phyloP scores from a whole-genome alignment of 92 coral and sea anemone genomes.

The Zoanthus sansibaricus region DNA sequence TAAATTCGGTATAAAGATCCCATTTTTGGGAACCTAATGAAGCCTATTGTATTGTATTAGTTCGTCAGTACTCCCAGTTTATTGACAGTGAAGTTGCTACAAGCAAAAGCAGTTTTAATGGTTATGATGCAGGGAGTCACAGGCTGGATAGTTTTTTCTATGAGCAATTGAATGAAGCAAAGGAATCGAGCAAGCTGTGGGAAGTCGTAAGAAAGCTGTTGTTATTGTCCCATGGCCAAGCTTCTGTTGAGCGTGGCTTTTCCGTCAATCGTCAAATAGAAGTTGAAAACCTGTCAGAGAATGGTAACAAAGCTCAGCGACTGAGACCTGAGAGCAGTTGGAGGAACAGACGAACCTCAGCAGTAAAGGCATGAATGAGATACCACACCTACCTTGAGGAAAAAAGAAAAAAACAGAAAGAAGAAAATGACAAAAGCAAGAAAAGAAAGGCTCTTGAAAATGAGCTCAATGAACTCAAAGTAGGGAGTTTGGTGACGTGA shows the following conservation, averaged over 20 bases:
- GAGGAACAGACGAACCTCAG: not conserved
- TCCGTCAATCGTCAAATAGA: not conserved
- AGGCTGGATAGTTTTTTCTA: not conserved
- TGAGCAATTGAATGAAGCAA: not conserved
- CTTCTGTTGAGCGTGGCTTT: too few relatives aligned
- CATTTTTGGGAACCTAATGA: too few relatives aligned
- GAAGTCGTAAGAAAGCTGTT: too few relatives aligned
- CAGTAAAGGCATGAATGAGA: too few relatives aligned
- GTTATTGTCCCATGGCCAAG: too few relatives aligned
- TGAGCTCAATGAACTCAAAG: too few relatives aligned
- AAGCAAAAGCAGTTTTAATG: constrained; percentile 5
- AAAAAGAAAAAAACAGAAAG: not conserved
- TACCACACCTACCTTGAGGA: too few relatives aligned
- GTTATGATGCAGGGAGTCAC: not conserved
- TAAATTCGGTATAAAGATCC: too few relatives aligned
- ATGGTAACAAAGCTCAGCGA: constrained; percentile 16
- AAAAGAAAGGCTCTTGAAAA: too few relatives aligned
- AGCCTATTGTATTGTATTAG: not conserved
- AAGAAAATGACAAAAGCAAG: too few relatives aligned
- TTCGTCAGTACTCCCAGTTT: constrained; percentile 4
- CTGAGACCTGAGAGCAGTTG: constrained; percentile 14
- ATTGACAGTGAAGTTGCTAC: constrained; percentile 3
- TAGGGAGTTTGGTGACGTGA: not conserved
- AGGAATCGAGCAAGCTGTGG: not conserved
- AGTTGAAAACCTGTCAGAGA: constrained; percentile 18